Conservation (phyloP, 2,888 invertebrate species). For the Sinhomidia bicolor region DNA sequence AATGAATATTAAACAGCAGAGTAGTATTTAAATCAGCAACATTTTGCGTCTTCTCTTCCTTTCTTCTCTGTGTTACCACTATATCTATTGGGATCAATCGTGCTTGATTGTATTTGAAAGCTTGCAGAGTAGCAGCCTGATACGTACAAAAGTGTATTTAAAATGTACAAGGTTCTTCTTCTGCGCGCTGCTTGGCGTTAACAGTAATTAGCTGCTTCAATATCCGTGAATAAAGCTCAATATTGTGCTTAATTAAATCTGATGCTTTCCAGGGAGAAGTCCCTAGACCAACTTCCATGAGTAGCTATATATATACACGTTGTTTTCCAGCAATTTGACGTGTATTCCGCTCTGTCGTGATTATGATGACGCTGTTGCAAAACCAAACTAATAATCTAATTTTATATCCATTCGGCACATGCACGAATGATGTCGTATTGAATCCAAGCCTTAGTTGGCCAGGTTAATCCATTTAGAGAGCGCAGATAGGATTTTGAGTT, state of each 20-base stretch:
- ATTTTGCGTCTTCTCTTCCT: too few relatives aligned
- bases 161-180: background rate
- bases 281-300: background rate
- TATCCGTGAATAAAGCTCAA: background rate
- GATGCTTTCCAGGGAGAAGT: background rate
- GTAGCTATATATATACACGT: background rate
- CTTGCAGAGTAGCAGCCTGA: too few relatives aligned
- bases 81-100: too few relatives aligned
- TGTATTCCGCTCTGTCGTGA: background rate
- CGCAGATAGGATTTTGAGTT: too few relatives aligned
- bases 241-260: conserved; percentile 12
- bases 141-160: too few relatives aligned
- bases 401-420: background rate
- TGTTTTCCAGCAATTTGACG: background rate
- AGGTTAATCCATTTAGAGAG: background rate
- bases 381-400: conserved; percentile 15
- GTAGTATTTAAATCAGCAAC: too few relatives aligned
- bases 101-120: too few relatives aligned
- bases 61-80: too few relatives aligned
- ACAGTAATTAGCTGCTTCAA: conserved; percentile 16
- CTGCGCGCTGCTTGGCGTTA: background rate
- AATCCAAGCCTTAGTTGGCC: background rate
- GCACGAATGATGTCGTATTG: background rate
- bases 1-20: too few relatives aligned
- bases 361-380: background rate